Conservation (phyloP, 1,140 invertebrate species). For the Battus philenor region DNA sequence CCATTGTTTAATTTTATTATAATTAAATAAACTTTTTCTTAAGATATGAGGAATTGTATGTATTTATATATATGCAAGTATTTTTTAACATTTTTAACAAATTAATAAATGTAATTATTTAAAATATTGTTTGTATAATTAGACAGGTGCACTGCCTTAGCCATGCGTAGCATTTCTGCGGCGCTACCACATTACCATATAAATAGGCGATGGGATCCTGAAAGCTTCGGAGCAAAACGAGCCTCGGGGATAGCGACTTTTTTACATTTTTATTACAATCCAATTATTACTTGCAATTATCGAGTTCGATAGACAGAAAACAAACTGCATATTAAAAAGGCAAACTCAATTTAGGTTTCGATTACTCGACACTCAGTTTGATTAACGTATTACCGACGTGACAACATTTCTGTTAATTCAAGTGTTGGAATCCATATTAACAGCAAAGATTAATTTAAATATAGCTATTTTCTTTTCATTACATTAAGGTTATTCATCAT, state of each 20-base stretch:
- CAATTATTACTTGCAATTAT: conserved; percentile 69
- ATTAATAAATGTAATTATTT: conserved; percentile 3
- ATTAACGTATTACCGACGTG: conserved; percentile 15
- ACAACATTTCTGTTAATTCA: too few relatives aligned
- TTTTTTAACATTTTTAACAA: too few relatives aligned
- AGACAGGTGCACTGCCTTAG: conserved; percentile 54
- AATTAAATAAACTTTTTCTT: too few relatives aligned
- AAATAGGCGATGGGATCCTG: conserved; percentile 58
- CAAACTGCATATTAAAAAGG: conserved; percentile 29
- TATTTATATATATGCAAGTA: too few relatives aligned
- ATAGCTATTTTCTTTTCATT: too few relatives aligned
- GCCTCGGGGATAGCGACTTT: conserved; percentile 32
- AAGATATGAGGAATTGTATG: too few relatives aligned
- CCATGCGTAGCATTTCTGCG: conserved; percentile 55
- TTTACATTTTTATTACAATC: conserved; percentile 67
- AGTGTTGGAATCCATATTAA: too few relatives aligned
- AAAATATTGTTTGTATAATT: conserved; percentile 65
- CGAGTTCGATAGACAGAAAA: conserved; percentile 56
- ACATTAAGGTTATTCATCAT: too few relatives aligned
- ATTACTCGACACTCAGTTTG: conserved; percentile 12
- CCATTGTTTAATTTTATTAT: too few relatives aligned
- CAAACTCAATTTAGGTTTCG: conserved; percentile 38
- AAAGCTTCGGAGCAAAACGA: conserved; percentile 33
- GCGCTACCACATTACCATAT: conserved; percentile 63
- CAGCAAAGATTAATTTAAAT: too few relatives aligned